A percentile compares a stretch with the other conserved stretches of the same genome.
Conservation (phyloP, 2,797 vertebrate species). For the Australoheros facetus region DNA sequence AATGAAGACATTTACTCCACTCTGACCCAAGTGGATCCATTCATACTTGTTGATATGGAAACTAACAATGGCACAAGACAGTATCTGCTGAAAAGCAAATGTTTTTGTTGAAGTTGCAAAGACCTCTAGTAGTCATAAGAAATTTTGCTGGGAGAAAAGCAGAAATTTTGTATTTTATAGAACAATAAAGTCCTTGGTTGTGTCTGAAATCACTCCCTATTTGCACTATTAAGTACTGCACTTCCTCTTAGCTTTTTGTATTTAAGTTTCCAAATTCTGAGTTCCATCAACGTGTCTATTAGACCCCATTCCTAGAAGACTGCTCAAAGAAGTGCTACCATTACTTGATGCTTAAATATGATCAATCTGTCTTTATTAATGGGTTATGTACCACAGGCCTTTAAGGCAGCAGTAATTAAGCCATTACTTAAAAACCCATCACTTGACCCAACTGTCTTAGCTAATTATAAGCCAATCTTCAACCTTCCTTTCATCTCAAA, state of each 20-base stretch:
- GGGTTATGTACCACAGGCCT: too few species aligned
- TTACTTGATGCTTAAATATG: too few species aligned
- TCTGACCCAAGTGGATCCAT: not conserved
- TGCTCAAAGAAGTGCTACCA: too few species aligned
- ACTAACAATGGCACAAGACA: not conserved
- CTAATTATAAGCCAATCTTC: too few species aligned
- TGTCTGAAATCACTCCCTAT: not conserved
- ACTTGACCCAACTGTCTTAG: too few species aligned
- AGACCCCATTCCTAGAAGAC: too few species aligned
- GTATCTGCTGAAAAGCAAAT: not conserved
- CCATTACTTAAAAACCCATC: too few species aligned
- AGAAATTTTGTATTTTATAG: not conserved
- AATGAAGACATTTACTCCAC: not conserved
- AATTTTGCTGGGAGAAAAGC: not conserved
- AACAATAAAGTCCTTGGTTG: not conserved
- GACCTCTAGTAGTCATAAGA: not conserved
- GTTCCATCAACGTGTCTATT: too few species aligned
- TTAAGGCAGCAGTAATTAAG: too few species aligned
- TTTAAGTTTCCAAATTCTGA: not conserved
- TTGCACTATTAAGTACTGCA: too few species aligned
- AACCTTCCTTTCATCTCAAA: too few species aligned
- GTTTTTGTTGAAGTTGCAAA: not conserved
- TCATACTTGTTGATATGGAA: not conserved
- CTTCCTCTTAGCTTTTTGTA: not conserved
- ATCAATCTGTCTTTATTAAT: too few species aligned